A percentile compares a stretch with the other conserved stretches of the same genome.
Evolutionary conservation across 1,140 invertebrate species (phyloP).

Genomic region (Pseudomyrmex flavicornis): DNA sequence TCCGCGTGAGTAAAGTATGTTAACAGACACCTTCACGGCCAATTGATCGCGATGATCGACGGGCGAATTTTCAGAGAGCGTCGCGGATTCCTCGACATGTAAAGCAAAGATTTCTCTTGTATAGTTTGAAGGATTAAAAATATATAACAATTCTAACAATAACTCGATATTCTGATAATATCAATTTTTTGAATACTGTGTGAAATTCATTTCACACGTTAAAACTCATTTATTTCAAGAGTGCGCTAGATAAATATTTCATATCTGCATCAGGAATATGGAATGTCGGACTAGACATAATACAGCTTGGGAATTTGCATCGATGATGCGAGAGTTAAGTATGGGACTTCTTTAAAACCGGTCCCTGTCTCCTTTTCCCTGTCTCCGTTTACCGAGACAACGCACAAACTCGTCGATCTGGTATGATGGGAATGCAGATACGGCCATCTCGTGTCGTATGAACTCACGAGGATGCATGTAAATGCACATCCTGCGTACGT

Average conservation of each 20-base stretch:
- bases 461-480: neutral
- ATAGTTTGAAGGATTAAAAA: neutral
- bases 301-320: constrained; percentile 2
- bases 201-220: neutral
- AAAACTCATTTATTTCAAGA: constrained; percentile 5
- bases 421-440: constrained; percentile 51
- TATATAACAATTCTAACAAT: too few relatives aligned
- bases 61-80: constrained; percentile 42
- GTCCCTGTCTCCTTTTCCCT: constrained; percentile 6
- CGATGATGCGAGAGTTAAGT: neutral
- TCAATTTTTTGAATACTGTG: neutral
- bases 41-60: constrained; percentile 49
- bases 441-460: neutral
- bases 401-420: constrained; percentile 19
- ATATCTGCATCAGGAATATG: neutral
- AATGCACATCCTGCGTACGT: neutral
- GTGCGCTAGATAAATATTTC: neutral
- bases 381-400: neutral
- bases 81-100: neutral
- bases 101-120: constrained; percentile 20
- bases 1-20: constrained; percentile 29
- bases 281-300: neutral
- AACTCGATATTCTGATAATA: too few relatives aligned
- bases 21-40: constrained; percentile 47
- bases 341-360: constrained; percentile 31